Conservation (phyloP, 2,113 vertebrate species). For the Megaptera novaeangliae region DNA sequence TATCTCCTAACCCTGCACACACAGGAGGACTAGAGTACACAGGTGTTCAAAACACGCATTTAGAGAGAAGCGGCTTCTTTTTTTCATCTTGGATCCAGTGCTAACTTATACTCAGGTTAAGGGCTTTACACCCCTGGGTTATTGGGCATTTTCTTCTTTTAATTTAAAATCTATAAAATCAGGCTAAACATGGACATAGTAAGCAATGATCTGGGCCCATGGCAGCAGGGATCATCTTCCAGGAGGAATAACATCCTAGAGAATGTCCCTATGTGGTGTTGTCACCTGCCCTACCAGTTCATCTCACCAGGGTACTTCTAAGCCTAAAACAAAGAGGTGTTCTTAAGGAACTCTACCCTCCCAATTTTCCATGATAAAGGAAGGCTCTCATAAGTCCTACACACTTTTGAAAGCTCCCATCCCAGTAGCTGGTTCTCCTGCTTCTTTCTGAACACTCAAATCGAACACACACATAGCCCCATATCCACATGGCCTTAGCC, state of each 20-base stretch:
- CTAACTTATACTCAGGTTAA: not conserved
- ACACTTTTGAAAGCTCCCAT: not conserved
- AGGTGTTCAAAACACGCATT: not conserved
- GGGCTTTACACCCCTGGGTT: not conserved
- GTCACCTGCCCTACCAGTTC: not conserved
- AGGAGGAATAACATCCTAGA: not conserved
- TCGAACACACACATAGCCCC: not conserved
- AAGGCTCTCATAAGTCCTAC: not conserved
- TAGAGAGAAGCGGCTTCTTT: not conserved
- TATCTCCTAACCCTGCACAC: not conserved
- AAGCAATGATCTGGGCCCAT: not conserved
- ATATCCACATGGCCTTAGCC: not conserved
- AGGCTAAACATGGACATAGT: not conserved
- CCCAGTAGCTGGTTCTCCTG: not conserved
- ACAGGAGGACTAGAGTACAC: not conserved
- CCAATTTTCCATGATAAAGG: slow-evolving; percentile 14
- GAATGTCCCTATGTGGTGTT: not conserved
- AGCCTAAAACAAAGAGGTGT: not conserved
- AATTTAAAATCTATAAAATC: slow-evolving; percentile 11
- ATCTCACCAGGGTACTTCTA: not conserved
- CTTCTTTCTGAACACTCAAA: not conserved
- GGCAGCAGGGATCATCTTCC: not conserved
- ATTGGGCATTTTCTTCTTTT: slow-evolving; percentile 3
- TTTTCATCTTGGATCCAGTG: not conserved
- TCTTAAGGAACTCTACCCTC: not conserved